These are phyloP conservation scores for Channa striata DNA, from an alignment of 2,797 vertebrate genomes.

Conservation along the genomic window DNA sequence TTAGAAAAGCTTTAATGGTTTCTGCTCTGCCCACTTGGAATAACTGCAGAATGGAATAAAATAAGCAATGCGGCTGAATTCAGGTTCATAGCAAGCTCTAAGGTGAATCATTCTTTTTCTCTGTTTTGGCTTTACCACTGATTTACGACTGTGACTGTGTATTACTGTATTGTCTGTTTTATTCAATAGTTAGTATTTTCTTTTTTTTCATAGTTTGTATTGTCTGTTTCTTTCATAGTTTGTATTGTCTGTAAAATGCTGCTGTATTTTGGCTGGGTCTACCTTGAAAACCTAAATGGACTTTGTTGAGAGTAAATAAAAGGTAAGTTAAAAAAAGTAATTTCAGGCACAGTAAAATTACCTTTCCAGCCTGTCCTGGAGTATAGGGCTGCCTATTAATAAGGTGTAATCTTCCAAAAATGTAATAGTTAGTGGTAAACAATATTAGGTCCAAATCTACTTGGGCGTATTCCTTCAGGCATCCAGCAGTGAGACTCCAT, in stretches of 20 bases:
- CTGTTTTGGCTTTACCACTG: not conserved
- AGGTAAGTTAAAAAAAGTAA: too few species aligned
- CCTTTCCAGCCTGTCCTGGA: too few species aligned
- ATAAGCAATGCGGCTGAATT: not conserved
- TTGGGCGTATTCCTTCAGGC: not conserved
- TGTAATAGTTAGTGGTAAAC: not conserved
- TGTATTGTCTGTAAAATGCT: not conserved
- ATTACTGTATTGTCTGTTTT: too few species aligned
- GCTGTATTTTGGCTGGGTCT: too few species aligned
- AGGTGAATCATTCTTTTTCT: not conserved
- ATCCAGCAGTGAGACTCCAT: constrained; percentile 6
- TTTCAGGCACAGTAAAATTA: too few species aligned
- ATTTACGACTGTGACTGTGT: too few species aligned
- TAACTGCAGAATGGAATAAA: not conserved
- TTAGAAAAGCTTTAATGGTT: not conserved
- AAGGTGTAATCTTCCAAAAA: not conserved
- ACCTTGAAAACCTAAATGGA: too few species aligned
- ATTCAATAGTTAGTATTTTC: too few species aligned
- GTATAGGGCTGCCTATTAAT: too few species aligned
- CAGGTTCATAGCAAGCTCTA: not conserved
- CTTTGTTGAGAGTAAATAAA: too few species aligned
- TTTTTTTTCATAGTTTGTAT: not conserved
- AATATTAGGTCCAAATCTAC: not conserved
- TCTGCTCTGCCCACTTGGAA: not conserved
- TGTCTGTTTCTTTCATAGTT: too few species aligned